phyloP scores from a whole-genome alignment of 1,140 invertebrate genomes.

The Ridgeia piscesae region DNA sequence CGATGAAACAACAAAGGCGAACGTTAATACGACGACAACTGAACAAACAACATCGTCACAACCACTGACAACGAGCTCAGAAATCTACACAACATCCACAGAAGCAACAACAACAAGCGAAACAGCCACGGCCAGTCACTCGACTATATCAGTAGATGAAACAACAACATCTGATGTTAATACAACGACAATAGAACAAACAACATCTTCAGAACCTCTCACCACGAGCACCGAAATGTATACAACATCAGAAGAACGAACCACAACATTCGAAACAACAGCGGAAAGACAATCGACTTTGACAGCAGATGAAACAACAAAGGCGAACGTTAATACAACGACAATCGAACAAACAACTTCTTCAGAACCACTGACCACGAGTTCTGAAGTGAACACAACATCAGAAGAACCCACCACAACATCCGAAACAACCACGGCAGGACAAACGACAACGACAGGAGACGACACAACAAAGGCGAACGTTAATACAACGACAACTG shows the following conservation, averaged over 20 bases:
- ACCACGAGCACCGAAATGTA: too few relatives aligned
- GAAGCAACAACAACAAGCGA: too few relatives aligned
- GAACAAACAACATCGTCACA: background rate
- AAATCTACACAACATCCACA: background rate
- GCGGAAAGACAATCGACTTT: background rate
- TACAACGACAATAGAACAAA: too few relatives aligned
- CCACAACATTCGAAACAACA: background rate
- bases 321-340: background rate
- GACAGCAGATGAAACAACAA: background rate
- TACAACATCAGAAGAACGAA: background rate
- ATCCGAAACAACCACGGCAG: too few relatives aligned
- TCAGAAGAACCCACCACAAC: background rate
- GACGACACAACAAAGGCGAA: too few relatives aligned
- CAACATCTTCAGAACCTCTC: background rate
- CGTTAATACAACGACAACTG: too few relatives aligned
- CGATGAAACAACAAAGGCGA: background rate
- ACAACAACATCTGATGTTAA: too few relatives aligned
- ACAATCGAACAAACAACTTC: background rate
- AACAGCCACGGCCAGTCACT: background rate
- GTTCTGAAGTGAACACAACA: background rate
- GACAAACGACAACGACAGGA: too few relatives aligned
- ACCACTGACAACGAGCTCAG: background rate
- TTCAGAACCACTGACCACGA: background rate
- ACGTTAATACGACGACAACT: background rate
- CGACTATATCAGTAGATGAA: too few relatives aligned